Evolutionary conservation across 2,888 invertebrate genomes (phyloP), one percentile per base, ranked within the genome.

Genomic region (Seira ritae): DNA sequence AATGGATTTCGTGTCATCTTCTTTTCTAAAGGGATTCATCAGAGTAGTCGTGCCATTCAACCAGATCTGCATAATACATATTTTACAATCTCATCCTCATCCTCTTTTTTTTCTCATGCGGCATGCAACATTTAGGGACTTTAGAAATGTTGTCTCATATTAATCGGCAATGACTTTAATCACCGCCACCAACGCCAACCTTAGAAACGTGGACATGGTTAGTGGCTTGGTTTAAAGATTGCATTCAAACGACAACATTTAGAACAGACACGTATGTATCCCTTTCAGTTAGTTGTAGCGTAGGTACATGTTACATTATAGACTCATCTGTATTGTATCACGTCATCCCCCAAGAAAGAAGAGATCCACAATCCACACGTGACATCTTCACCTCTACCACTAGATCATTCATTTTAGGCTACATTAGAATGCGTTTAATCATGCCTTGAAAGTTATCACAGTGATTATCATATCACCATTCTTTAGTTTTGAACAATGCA

Each of bases 391-490:
- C 31, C 31, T 65, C 23, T 65, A 17, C 65, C 23, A 55, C 55
- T 17, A 55, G 3, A 55, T 19, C 17, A 12, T 20, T 65, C 65
- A 20, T 22, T 23, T 65, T 1, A 65, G 10, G 20, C 12, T 17
- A 3, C 65, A 65, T 68, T 68, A 68, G 17, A 37, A 68, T 24
- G 37, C 24, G n/a, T 19, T 37, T 37, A 31, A 31, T 37, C 37
- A 68, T 31, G 12, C 68, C 68, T 68, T 68, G 68, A 68, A 19
- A 17, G 15, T 65, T 23, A 65, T 17, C 65, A 19, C 17, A 6
- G n/a, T 23, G 12, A 22, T 65, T 65, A 19, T 65, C 65, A 19
- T 65, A 65, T 65, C 22, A 23, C 15, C 65, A 65, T 65, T 65
- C 10, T 65, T 17, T 20, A 12, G 4, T 31, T 31, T 31, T 31